These are phyloP conservation scores for Pecten maximus DNA, from an alignment of 2,888 invertebrate genomes.

Conservation along the genomic window DNA sequence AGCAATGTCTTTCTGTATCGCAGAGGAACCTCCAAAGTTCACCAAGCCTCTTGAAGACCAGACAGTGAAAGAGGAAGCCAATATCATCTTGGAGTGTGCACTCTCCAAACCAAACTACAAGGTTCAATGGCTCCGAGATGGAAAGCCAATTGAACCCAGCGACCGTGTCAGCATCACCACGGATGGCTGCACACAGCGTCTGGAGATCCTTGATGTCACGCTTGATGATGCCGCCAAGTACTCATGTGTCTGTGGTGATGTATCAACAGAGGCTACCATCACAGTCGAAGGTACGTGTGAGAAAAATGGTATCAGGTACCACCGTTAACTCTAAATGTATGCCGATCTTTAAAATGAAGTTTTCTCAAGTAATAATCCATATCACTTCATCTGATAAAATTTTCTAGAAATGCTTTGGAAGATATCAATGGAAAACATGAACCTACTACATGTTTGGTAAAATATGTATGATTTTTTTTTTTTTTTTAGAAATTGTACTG, in stretches of 20 bases:
- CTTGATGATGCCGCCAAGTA: constrained; percentile 74
- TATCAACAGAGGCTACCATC: constrained; percentile 68
- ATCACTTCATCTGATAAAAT: background rate
- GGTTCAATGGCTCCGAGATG: constrained; percentile 89
- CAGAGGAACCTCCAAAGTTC: constrained; percentile 81
- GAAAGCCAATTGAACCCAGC: constrained; percentile 92
- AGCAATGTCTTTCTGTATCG: constrained; percentile 2
- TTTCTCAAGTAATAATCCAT: background rate
- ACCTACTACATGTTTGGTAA: no score
- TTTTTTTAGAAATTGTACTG: constrained; percentile 55
- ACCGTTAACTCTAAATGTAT: background rate
- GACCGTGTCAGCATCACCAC: constrained; percentile 90
- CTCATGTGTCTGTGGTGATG: constrained; percentile 66
- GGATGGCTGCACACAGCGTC: constrained; percentile 85
- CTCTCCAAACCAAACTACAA: constrained; percentile 84
- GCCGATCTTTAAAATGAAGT: no score
- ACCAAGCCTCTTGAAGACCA: constrained; percentile 68
- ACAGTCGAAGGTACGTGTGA: constrained; percentile 69
- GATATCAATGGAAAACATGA: no score
- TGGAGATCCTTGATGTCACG: constrained; percentile 68
- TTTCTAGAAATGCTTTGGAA: no score
- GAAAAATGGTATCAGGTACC: background rate
- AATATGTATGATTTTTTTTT: no score
- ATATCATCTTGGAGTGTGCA: constrained; percentile 84
- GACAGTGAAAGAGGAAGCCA: constrained; percentile 69